phyloP scores from a whole-genome alignment of 2,113 vertebrate species.

The Pteruthius melanotis region DNA sequence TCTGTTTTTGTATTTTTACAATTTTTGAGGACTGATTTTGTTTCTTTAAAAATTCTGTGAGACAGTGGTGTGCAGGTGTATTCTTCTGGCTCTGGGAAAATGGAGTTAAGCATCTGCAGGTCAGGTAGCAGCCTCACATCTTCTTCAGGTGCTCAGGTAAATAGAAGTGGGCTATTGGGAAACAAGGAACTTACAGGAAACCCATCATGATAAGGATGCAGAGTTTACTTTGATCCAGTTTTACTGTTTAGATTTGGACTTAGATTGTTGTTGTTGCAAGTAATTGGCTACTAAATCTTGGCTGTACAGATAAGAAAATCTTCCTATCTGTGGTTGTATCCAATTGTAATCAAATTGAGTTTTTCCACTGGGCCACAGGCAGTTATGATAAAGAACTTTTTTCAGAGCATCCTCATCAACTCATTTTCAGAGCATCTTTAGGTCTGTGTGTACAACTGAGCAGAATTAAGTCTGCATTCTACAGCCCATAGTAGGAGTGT shows the following conservation, averaged over 20 bases:
- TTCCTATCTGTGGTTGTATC: background rate
- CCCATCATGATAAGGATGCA: background rate
- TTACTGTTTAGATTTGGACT: background rate
- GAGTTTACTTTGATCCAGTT: background rate
- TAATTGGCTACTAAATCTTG: background rate
- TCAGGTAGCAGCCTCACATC: background rate
- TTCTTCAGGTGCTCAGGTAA: background rate
- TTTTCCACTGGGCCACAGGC: background rate
- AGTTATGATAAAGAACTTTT: background rate
- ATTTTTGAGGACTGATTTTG: background rate
- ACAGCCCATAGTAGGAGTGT: background rate
- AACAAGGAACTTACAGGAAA: background rate
- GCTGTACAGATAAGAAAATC: background rate
- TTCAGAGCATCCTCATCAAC: background rate
- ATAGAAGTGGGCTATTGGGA: background rate
- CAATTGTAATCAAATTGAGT: background rate
- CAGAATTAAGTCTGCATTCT: background rate
- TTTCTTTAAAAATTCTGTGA: background rate
- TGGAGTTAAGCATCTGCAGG: background rate
- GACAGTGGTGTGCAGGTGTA: background rate
- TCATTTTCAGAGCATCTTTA: background rate
- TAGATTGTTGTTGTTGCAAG: background rate
- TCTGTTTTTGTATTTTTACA: background rate
- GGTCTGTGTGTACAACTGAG: background rate
- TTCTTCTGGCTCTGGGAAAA: background rate